These are phyloP conservation scores for Stenurella melanura DNA, from an alignment of 2,888 invertebrate species.

Conservation along the genomic window DNA sequence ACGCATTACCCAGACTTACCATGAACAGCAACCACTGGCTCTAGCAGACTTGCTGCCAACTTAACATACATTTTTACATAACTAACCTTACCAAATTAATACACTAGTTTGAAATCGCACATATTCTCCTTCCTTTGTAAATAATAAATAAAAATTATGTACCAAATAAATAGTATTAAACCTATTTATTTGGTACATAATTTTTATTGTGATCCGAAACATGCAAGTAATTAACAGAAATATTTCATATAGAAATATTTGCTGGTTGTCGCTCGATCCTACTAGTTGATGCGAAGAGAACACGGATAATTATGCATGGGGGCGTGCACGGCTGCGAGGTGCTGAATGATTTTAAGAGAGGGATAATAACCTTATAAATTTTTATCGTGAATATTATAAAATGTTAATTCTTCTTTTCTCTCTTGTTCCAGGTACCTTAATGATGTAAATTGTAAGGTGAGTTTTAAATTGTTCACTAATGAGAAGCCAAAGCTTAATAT, in stretches of 20 bases:
- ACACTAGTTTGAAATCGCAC: too few species aligned
- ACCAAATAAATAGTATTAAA: too few species aligned
- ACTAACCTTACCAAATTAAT: too few species aligned
- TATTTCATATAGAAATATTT: conserved; percentile 36
- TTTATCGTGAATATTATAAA: not conserved
- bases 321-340: not conserved
- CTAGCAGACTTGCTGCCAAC: too few species aligned
- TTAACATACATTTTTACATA: too few species aligned
- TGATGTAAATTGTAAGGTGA: conserved; percentile 7
- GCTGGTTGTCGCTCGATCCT: conserved; percentile 18
- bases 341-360: not conserved
- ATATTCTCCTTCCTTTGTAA: too few species aligned
- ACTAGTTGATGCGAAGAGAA: not conserved
- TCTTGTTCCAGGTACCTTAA: conserved; percentile 7
- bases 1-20: too few species aligned
- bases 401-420: not conserved
- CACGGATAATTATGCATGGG: conserved; percentile 1
- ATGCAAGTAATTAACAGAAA: conserved; percentile 38
- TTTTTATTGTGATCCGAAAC: conserved; percentile 33
- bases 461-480: not conserved
- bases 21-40: too few species aligned
- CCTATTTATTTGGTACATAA: conserved; percentile 30
- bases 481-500: too few species aligned
- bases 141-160: too few species aligned
- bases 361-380: conserved; percentile 1